Conservation (phyloP, 2,797 vertebrate species). For the Typhlichthys subterraneus region DNA sequence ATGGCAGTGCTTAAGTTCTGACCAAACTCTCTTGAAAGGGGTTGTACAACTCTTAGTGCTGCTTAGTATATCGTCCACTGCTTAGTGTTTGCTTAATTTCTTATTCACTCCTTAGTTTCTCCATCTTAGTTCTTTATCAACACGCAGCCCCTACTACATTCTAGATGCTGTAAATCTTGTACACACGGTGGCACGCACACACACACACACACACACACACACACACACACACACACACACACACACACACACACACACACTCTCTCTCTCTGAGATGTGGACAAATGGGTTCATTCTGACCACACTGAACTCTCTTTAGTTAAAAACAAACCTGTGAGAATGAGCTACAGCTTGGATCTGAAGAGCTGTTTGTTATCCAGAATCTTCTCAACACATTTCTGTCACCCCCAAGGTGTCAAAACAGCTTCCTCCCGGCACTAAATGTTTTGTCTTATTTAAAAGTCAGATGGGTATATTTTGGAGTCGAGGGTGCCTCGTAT, state of each 20-base stretch:
- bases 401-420: slow-evolving; percentile 2
- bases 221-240: slow-evolving; percentile 11
- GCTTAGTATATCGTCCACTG: slow-evolving; percentile 60
- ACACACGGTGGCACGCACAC: slow-evolving; percentile 7
- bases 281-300: slow-evolving; percentile 74
- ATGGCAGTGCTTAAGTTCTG: too few species aligned
- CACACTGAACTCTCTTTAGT: slow-evolving; percentile 67
- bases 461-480: slow-evolving; percentile 37
- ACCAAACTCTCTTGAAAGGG: background rate
- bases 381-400: background rate
- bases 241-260: background rate
- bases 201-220: slow-evolving; percentile 7
- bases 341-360: slow-evolving; percentile 3
- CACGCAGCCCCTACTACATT: slow-evolving; percentile 59
- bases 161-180: slow-evolving; percentile 66
- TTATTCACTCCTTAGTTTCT: slow-evolving; percentile 13
- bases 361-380: slow-evolving; percentile 10
- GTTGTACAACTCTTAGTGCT: slow-evolving; percentile 52
- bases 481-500: slow-evolving; percentile 47
- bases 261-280: slow-evolving; percentile 66
- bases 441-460: slow-evolving; percentile 70
- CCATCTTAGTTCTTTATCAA: slow-evolving; percentile 69
- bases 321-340: slow-evolving; percentile 53
- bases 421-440: slow-evolving; percentile 17
- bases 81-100: too few species aligned